Evolutionary conservation across 2,113 vertebrate genomes (phyloP).

Genomic region (Ramphastos sulfuratus): DNA sequence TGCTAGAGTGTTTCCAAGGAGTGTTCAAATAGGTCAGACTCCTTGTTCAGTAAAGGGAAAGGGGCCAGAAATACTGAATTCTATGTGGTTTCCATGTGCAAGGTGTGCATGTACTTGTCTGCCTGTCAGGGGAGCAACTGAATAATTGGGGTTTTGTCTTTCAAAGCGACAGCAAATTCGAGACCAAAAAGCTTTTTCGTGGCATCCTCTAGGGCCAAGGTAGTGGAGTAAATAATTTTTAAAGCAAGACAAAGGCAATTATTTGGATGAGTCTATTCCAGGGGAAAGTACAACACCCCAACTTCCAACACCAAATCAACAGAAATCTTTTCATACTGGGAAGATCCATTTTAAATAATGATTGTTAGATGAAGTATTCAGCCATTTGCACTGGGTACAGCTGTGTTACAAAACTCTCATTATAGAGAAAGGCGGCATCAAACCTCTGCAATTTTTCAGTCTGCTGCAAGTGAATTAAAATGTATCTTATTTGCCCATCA

Average conservation of each 20-base stretch:
- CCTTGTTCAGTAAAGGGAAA: not conserved
- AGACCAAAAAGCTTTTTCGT: not conserved
- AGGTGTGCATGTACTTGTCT: not conserved
- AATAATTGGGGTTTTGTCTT: not conserved
- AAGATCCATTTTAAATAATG: not conserved
- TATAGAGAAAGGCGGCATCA: not conserved
- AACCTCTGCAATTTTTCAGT: not conserved
- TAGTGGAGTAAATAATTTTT: not conserved
- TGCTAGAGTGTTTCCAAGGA: not conserved
- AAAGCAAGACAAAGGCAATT: not conserved
- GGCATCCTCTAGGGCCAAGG: not conserved
- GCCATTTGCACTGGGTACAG: not conserved
- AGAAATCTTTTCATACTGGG: not conserved
- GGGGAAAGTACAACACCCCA: not conserved
- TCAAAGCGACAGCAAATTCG: not conserved
- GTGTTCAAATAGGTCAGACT: not conserved
- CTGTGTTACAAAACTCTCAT: not conserved
- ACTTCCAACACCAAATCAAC: not conserved
- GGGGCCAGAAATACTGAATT: not conserved
- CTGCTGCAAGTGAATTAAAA: not conserved
- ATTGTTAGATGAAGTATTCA: not conserved
- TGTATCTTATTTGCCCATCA: not conserved
- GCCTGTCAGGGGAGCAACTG: not conserved
- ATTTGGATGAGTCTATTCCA: not conserved
- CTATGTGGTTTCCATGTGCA: not conserved